Evolutionary conservation across 2,888 invertebrate genomes (phyloP), one percentile per base, ranked within the genome.

Genomic region (Scaptodrosophila latifasciaeformis): DNA sequence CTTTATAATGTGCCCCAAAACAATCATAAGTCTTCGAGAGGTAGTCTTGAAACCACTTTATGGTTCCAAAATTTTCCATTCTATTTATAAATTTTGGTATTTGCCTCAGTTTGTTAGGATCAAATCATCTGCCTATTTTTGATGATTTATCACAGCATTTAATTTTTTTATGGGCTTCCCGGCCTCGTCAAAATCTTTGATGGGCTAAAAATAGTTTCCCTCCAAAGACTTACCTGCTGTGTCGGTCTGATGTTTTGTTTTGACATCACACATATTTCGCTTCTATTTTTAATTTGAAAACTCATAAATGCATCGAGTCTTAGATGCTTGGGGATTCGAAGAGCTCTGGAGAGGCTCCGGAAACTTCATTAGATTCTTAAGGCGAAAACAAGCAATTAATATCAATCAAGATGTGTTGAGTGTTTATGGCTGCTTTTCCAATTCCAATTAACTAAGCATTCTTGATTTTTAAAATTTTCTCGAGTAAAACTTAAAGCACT

Each of bases 311-410:
- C 42, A 12, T 56, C 74, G 79, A 66, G 79, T 76, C 64, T 63
- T 34, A 6, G 34, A 4, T 34, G 34, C 3, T 13, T 17, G 18
- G 15, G n/a, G n/a, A n/a, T n/a, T n/a, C n/a, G n/a, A n/a, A n/a
- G n/a, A n/a, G n/a, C n/a, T n/a, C n/a, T n/a, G n/a, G n/a, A n/a
- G n/a, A n/a, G n/a, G n/a, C n/a, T n/a, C n/a, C n/a, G n/a, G n/a
- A n/a, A n/a, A n/a, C n/a, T n/a, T n/a, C n/a, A n/a, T n/a, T n/a
- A n/a, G n/a, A n/a, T n/a, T n/a, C n/a, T n/a, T n/a, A n/a, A n/a
- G n/a, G n/a, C n/a, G n/a, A n/a, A n/a, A n/a, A n/a, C n/a, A n/a
- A 62, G 74, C 80, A 77, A 75, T 75, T 75, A 74, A 77, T 74
- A 77, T 72, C 57, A 71, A 77, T 54, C 65, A 65, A 18, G 45